Conservation (phyloP, 2,888 invertebrate genomes). For the Harpalus rubripes region DNA sequence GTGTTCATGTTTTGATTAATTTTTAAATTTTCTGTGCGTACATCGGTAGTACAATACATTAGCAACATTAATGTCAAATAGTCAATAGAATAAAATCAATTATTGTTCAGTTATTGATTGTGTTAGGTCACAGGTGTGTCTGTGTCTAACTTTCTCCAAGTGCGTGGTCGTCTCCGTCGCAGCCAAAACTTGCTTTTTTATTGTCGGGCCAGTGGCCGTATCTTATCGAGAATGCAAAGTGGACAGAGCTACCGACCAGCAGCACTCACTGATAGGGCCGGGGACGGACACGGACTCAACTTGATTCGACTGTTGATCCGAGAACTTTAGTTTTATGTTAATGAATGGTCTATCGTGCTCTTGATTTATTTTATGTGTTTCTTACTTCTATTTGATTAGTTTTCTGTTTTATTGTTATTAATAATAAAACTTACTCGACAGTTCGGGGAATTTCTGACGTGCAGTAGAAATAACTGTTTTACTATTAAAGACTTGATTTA, state of each 20-base stretch:
- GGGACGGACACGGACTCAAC: conserved; percentile 7
- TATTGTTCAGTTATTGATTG: background rate
- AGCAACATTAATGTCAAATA: background rate
- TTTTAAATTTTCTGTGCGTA: no score
- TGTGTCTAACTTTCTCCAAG: conserved; percentile 4
- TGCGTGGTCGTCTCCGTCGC: background rate
- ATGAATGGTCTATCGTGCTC: conserved; percentile 57
- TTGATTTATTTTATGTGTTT: conserved; percentile 64
- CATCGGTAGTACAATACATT: background rate
- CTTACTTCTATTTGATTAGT: conserved; percentile 35
- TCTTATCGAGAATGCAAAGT: conserved; percentile 75
- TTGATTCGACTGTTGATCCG: background rate
- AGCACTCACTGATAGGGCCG: conserved; percentile 41
- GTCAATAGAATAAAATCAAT: background rate
- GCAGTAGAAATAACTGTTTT: background rate
- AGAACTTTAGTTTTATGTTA: conserved; percentile 61
- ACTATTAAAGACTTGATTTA: background rate
- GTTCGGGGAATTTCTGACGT: background rate
- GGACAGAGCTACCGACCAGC: conserved; percentile 70
- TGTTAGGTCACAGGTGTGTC: conserved; percentile 10
- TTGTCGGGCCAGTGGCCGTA: conserved; percentile 69
- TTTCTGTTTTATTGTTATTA: conserved; percentile 54
- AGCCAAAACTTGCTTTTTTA: conserved; percentile 62
- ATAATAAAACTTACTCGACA: conserved; percentile 40
- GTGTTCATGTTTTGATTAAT: no score